Evolutionary conservation across 2,888 invertebrate species (phyloP).

Genomic region (Uloborus plumipes): DNA sequence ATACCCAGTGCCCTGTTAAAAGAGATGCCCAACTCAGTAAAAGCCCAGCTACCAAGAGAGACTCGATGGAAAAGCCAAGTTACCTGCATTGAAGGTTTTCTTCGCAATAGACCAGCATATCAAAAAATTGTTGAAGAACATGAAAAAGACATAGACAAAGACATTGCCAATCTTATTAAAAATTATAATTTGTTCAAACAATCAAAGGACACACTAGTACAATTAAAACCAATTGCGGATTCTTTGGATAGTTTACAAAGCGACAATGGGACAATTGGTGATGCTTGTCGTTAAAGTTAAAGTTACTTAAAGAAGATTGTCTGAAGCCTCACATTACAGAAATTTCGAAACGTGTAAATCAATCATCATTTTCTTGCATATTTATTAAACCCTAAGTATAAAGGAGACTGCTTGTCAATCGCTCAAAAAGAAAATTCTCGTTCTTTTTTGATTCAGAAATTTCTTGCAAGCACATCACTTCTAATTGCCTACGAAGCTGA

Average conservation of each 20-base stretch:
- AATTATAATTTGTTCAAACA: constrained; percentile 7
- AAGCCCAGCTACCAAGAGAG: constrained; percentile 8
- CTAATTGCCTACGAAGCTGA: too few relatives aligned
- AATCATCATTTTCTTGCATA: not conserved
- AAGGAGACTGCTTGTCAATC: too few relatives aligned
- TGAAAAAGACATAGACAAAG: not conserved
- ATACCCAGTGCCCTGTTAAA: constrained; percentile 1
- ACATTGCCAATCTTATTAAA: constrained; percentile 1
- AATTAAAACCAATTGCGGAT: constrained; percentile 3
- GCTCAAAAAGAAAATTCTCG: too few relatives aligned
- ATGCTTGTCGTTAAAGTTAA: not conserved
- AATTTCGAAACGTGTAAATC: not conserved
- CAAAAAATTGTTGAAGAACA: constrained; percentile 14
- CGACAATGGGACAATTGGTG: not conserved
- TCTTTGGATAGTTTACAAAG: not conserved
- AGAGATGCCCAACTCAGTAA: not conserved
- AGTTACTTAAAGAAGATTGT: not conserved
- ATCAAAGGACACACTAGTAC: not conserved
- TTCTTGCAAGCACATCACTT: not conserved
- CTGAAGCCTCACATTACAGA: not conserved
- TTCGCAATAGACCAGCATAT: not conserved
- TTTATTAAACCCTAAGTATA: too few relatives aligned
- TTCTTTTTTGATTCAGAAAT: not conserved
- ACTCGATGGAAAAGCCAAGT: constrained; percentile 9
- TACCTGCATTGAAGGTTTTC: not conserved